A percentile compares a stretch with the other conserved stretches of the same genome.
These are phyloP conservation scores for Drosophila lini DNA, from an alignment of 1,140 invertebrate genomes.

Conservation along the genomic window DNA sequence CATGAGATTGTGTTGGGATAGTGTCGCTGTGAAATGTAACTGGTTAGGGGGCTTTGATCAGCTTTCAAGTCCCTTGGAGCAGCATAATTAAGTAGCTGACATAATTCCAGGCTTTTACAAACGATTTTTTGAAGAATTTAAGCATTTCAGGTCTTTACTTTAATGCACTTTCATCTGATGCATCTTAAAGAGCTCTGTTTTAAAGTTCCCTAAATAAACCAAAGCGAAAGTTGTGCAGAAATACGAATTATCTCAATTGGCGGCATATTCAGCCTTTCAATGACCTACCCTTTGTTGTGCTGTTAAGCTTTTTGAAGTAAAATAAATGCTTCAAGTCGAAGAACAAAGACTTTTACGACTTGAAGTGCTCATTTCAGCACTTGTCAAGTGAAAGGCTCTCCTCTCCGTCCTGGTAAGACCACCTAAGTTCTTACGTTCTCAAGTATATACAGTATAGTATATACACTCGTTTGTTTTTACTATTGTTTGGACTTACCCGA, in stretches of 20 bases:
- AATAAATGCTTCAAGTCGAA: conserved; percentile 21
- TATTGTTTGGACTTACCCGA: conserved; percentile 90
- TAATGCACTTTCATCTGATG: background rate
- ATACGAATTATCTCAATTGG: conserved; percentile 10
- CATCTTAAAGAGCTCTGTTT: background rate
- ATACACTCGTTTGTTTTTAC: background rate
- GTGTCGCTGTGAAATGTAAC: conserved; percentile 20
- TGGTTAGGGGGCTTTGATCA: conserved; percentile 6
- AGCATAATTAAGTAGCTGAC: background rate
- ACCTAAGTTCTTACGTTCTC: conserved; percentile 7
- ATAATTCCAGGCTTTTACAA: background rate
- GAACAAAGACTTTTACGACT: conserved; percentile 14
- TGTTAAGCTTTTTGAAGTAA: conserved; percentile 1
- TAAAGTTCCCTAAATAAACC: background rate
- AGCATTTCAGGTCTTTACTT: background rate
- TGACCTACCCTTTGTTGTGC: conserved; percentile 20
- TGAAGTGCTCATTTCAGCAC: conserved; percentile 27
- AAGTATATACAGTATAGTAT: background rate
- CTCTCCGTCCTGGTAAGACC: background rate
- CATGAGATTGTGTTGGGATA: conserved; percentile 2
- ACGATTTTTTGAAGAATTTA: background rate
- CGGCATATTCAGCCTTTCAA: conserved; percentile 3
- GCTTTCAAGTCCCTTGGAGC: background rate
- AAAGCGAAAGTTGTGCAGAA: conserved; percentile 19
- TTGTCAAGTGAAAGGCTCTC: conserved; percentile 13